Conservation (phyloP, 2,888 invertebrate genomes). For the Macropis europaea region DNA sequence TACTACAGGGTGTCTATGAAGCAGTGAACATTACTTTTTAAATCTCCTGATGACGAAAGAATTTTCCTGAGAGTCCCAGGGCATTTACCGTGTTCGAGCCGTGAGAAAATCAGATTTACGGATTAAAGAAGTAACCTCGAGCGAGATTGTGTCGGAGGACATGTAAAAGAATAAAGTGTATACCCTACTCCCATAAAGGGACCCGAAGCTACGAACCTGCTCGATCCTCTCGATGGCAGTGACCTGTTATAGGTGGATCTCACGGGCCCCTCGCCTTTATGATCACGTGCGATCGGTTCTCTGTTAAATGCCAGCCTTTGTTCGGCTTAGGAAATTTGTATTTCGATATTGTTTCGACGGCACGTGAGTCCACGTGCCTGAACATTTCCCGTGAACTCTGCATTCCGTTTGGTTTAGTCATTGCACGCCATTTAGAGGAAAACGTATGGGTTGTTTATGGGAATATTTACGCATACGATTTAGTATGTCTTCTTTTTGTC, state of each 20-base stretch:
- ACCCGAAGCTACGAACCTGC: constrained; percentile 63
- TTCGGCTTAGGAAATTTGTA: constrained; percentile 23
- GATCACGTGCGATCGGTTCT: constrained; percentile 49
- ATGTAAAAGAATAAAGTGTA: constrained; percentile 40
- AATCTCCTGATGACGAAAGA: too few species aligned
- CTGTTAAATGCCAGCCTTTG: constrained; percentile 58
- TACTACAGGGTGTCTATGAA: too few species aligned
- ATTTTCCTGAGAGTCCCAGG: too few species aligned
- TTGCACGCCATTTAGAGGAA: too few species aligned
- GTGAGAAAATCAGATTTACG: constrained; percentile 44
- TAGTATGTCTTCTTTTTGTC: too few species aligned
- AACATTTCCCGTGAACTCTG: constrained; percentile 1
- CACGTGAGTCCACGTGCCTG: constrained; percentile 8
- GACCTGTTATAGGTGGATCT: constrained; percentile 64
- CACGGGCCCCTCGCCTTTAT: constrained; percentile 45
- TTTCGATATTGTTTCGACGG: constrained; percentile 22
- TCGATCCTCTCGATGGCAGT: constrained; percentile 69
- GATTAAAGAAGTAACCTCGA: constrained; percentile 29
- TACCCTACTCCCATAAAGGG: constrained; percentile 71
- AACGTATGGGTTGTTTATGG: too few species aligned
- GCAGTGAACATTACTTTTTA: too few species aligned
- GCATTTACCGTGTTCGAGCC: constrained; percentile 2
- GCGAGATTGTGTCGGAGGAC: constrained; percentile 22
- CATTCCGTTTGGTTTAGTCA: background rate
- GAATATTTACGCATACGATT: too few species aligned